Evolutionary conservation across 2,888 invertebrate genomes (phyloP).

Genomic region (Bedellia somnulentella): DNA sequence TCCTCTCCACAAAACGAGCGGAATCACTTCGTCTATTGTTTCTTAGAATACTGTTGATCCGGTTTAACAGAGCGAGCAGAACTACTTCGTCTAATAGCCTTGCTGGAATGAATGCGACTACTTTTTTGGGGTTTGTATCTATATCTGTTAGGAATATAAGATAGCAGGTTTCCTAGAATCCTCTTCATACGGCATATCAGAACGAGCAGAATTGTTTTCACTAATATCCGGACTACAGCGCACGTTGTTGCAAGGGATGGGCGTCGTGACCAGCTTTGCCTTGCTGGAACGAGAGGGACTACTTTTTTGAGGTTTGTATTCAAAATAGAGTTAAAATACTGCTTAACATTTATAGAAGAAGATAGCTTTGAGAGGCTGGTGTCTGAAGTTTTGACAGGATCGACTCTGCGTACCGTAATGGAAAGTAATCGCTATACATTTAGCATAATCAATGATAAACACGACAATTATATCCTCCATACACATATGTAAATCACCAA

Average conservation of each 20-base stretch:
- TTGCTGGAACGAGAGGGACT: constrained; percentile 45
- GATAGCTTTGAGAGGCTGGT: too few species aligned
- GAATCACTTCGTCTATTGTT: constrained; percentile 29
- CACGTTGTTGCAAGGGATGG: constrained; percentile 36
- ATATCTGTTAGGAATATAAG: too few species aligned
- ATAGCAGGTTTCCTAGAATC: constrained; percentile 33
- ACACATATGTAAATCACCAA: too few species aligned
- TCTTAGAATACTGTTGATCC: constrained; percentile 39
- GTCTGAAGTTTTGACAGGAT: too few species aligned
- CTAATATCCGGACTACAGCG: constrained; percentile 29
- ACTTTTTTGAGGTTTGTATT: constrained; percentile 44
- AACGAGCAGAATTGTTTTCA: constrained; percentile 32
- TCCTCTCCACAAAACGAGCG: constrained; percentile 31
- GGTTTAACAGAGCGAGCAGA: constrained; percentile 36
- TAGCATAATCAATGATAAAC: too few species aligned
- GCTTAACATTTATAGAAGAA: too few species aligned
- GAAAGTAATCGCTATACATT: too few species aligned
- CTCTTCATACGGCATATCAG: constrained; percentile 28
- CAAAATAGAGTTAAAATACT: too few species aligned
- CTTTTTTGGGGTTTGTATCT: constrained; percentile 39
- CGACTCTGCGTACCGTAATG: too few species aligned
- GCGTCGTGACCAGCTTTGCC: constrained; percentile 41
- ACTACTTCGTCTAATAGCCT: constrained; percentile 28
- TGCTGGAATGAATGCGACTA: constrained; percentile 47
- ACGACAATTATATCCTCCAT: too few species aligned